A percentile compares a stretch with the other conserved stretches of the same genome.
Conservation (phyloP, 2,888 invertebrate genomes). For the Platynereis dumerilii region DNA sequence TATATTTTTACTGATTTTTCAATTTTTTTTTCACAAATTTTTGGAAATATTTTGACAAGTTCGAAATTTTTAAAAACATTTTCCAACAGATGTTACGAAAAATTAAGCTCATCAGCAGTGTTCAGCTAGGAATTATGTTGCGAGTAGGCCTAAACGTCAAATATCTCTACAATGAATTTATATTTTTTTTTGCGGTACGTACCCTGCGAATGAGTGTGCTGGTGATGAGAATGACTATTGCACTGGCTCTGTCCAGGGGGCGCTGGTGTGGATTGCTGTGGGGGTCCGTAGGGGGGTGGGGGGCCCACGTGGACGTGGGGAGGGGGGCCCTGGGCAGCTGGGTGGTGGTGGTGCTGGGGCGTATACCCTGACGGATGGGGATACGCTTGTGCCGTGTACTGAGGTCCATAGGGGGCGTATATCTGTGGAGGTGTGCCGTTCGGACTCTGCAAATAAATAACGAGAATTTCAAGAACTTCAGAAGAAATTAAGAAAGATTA, state of each 20-base stretch:
- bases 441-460: conserved; percentile 35
- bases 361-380: conserved; percentile 16
- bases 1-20: no score
- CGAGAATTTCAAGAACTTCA: background rate
- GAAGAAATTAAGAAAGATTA: no score
- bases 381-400: conserved; percentile 13
- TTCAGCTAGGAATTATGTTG: no score
- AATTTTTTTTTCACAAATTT: no score
- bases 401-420: conserved; percentile 24
- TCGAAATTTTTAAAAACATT: no score
- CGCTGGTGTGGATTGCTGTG: conserved; percentile 23
- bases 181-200: background rate
- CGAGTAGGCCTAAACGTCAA: no score
- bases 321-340: conserved; percentile 11
- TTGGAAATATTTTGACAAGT: no score
- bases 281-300: conserved; percentile 19
- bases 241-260: conserved; percentile 26
- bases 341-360: conserved; percentile 23
- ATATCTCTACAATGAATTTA: no score
- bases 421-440: conserved; percentile 32
- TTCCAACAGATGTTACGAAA: no score
- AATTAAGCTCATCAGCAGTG: no score
- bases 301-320: conserved; percentile 26
- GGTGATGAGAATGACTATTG: conserved; percentile 26
- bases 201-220: conserved; percentile 21